These are phyloP conservation scores for Heterochromis multidens DNA, from an alignment of 2,113 vertebrate species.

Conservation along the genomic window DNA sequence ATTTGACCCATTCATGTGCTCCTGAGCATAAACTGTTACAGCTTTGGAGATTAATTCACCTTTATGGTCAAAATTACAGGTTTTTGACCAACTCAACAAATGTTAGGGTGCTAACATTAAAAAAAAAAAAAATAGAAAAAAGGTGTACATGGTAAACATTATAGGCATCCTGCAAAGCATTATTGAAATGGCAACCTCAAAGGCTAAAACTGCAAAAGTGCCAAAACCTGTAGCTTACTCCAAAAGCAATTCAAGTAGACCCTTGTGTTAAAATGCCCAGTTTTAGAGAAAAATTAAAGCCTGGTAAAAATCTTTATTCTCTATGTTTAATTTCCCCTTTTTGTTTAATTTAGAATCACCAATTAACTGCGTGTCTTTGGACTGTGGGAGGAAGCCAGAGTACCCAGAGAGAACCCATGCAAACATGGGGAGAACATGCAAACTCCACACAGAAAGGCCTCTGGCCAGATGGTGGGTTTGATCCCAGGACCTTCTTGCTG, in stretches of 20 bases:
- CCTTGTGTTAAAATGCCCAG: neutral
- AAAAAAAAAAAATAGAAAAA: neutral
- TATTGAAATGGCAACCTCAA: neutral
- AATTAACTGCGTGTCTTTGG: too few species aligned
- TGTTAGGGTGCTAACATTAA: neutral
- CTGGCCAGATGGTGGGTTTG: too few species aligned
- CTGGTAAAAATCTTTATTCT: neutral
- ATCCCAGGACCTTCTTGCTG: too few species aligned
- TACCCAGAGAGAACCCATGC: too few species aligned
- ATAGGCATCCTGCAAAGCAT: neutral
- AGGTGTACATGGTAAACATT: neutral
- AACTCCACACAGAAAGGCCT: too few species aligned
- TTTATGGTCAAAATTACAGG: neutral
- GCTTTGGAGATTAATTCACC: neutral
- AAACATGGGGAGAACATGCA: too few species aligned
- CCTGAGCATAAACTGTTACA: neutral
- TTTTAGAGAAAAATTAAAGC: neutral
- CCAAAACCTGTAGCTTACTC: neutral
- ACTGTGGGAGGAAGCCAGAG: too few species aligned
- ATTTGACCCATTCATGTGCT: too few species aligned
- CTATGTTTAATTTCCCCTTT: neutral
- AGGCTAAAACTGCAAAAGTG: neutral
- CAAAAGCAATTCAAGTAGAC: fast-evolving
- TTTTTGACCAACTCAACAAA: neutral
- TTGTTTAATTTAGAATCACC: too few species aligned